phyloP scores from a whole-genome alignment of 2,888 invertebrate species.

The Eurytoma californica region DNA sequence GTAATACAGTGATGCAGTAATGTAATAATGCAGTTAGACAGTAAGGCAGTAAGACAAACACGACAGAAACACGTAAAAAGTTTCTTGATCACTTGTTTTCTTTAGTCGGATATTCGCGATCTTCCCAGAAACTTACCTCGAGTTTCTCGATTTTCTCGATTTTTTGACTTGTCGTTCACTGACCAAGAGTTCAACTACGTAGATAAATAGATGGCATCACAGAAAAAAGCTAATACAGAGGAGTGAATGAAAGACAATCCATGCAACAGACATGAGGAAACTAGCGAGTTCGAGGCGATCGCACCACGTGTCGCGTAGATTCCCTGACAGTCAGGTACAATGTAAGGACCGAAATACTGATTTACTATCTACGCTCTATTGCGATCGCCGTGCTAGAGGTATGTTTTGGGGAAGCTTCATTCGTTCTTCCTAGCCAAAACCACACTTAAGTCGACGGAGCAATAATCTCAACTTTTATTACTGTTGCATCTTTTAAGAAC shows the following conservation, averaged over 20 bases:
- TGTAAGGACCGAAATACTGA: background rate
- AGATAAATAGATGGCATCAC: conserved; percentile 61
- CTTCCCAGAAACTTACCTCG: conserved; percentile 72
- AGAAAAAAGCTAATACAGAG: conserved; percentile 58
- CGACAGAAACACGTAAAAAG: too few relatives aligned
- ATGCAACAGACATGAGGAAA: conserved; percentile 69
- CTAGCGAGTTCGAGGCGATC: conserved; percentile 66
- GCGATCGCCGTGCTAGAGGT: conserved; percentile 69
- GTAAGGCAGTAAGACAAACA: too few relatives aligned
- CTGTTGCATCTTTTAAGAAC: too few relatives aligned
- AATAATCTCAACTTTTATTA: background rate
- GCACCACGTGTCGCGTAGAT: conserved; percentile 63
- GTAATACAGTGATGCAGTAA: background rate
- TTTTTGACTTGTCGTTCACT: conserved; percentile 62
- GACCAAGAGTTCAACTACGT: conserved; percentile 69
- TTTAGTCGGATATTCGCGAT: conserved; percentile 10
- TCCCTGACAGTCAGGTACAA: background rate
- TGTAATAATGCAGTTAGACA: background rate
- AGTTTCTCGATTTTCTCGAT: conserved; percentile 58
- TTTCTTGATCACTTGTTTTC: too few relatives aligned
- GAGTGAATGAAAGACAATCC: conserved; percentile 63
- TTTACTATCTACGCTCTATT: conserved; percentile 59
- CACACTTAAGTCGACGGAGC: conserved; percentile 58
- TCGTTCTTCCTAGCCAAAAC: conserved; percentile 72
- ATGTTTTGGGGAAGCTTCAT: conserved; percentile 74